Percentiles rank a stretch among this genome's conserved stretches.
phyloP scores from a whole-genome alignment of 2,113 vertebrate genomes.

The Struthidea cinerea region DNA sequence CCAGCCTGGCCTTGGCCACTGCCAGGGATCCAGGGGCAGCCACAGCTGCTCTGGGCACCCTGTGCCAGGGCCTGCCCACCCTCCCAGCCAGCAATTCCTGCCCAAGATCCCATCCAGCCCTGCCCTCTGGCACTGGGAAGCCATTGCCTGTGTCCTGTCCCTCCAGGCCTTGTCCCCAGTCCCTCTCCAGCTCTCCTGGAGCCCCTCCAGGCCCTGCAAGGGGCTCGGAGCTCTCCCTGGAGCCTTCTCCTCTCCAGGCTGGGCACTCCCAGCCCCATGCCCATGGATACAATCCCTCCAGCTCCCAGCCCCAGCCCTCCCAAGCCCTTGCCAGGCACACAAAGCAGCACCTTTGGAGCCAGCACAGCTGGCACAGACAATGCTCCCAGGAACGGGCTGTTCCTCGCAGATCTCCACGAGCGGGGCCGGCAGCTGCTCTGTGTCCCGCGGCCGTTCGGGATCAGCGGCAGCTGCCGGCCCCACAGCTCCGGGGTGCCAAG shows the following conservation, averaged over 20 bases:
- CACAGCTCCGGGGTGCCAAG: not conserved
- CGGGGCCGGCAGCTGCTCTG: not conserved
- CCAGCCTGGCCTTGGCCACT: not conserved
- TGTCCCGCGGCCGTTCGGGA: not conserved
- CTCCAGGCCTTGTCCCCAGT: accelerated
- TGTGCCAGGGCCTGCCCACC: not conserved
- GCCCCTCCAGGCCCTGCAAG: accelerated
- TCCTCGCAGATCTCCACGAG: accelerated
- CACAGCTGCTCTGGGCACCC: not conserved
- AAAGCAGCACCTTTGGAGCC: not conserved
- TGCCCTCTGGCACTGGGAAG: not conserved
- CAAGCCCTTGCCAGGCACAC: not conserved
- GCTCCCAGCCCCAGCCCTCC: not conserved
- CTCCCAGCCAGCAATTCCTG: not conserved
- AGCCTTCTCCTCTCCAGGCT: accelerated
- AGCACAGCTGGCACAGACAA: not conserved
- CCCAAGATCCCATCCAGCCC: not conserved
- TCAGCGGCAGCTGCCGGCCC: not conserved
- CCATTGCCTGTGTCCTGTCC: not conserved
- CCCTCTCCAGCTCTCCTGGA: not conserved
- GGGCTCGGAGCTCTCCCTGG: not conserved
- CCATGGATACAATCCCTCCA: accelerated
- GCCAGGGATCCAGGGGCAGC: not conserved
- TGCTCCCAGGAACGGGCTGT: not conserved
- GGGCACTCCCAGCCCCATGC: not conserved